Base-by-base conservation (phyloP, 2,113 vertebrate species). In the Haemorhous mexicanus region DNA sequence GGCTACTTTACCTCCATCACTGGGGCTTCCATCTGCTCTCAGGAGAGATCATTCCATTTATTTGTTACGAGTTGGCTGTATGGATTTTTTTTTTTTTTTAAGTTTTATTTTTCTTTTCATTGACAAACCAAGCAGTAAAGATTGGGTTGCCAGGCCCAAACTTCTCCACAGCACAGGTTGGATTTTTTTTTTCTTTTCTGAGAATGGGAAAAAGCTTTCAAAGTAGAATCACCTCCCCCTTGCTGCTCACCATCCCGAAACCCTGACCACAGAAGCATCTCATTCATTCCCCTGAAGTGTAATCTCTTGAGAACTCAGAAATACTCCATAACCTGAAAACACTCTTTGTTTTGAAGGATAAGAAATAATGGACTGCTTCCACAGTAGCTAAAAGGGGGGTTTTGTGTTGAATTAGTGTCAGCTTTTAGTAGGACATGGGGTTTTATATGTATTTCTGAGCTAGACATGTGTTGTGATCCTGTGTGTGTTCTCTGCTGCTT, bases 71-170 rank as follows among this genome's bases (percentile, higher is more conserved):
- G 75, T 89, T 96, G 39, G 46, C 63, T 69, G 69, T 91, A 95
- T 97, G 81, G 94, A 97, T 95, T 97, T 97, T 90, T 89, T 97
- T 89, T 89, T 89, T 81, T 61, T 73, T 74, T 70, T 3, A 95
- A 95, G 82, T 78, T 97, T 94, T 95, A 91, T 93, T 95, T 97
- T 96, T 96, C 80, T 96, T 98, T 97, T 91, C 95, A 97, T 95
- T 80, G 95, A 94, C 82, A 93, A 96, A 66, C 66, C 82, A 91
- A 95, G 84, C 95, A 95, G 83, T 87, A 96, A 94, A 96, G 87
- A 95, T 84, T 74, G 75, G 62, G 86, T 80, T 90, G 82, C 85
- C n/a, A 26, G 47, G 20, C 72, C 68, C 81, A 82, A 90, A 87
- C 39, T 90, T 90, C 66, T 88, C 53, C 58, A 63, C 33, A 50